Evolutionary conservation across 2,888 invertebrate genomes (phyloP), one percentile per base, ranked within the genome.

Genomic region (Sarcophaga subvicina): DNA sequence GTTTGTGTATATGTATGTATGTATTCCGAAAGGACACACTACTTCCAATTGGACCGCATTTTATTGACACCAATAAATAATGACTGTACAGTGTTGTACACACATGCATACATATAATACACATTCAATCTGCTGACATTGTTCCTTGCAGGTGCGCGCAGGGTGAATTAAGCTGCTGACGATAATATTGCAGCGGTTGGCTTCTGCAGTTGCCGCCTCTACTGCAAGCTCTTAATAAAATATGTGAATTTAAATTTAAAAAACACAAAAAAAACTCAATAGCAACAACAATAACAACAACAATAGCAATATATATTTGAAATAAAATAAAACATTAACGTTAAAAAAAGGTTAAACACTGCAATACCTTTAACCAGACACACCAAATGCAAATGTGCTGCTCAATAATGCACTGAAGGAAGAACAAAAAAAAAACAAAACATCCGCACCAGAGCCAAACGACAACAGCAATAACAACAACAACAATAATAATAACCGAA

Each of bases 21-120:
- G 37, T 54, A 4, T 54, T 54, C 11, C 27, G 71, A 82, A 82
- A 87, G 82, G 81, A 79, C 37, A 82, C 79, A 75, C 80, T 69
- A 77, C 76, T 84, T 76, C 81, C 84, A 84, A 84, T 87, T 84
- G 87, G 84, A 79, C 76, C 84, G 78, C 84, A 90, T 91, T 91
- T 91, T 91, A 91, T 91, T 91, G 91, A 91, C 91, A 91, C 90
- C 91, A 90, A 91, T 91, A 91, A 91, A 91, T 91, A 91, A 91
- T 91, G 89, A 90, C 90, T 90, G 90, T 91, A 90, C 90, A 90
- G 37, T 37, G 8, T 37, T 37, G 37, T 10, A 37, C 37, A 37
- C 37, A 37, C 37, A 37, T 22, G 1, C 22, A 22, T 22, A 22
- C 22, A 27, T 89, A 90, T 88, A 89, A 83, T 88, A 88, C 81